These are phyloP conservation scores for Tanaodytes sp. DNA, from an alignment of 2,888 invertebrate species.

Conservation along the genomic window DNA sequence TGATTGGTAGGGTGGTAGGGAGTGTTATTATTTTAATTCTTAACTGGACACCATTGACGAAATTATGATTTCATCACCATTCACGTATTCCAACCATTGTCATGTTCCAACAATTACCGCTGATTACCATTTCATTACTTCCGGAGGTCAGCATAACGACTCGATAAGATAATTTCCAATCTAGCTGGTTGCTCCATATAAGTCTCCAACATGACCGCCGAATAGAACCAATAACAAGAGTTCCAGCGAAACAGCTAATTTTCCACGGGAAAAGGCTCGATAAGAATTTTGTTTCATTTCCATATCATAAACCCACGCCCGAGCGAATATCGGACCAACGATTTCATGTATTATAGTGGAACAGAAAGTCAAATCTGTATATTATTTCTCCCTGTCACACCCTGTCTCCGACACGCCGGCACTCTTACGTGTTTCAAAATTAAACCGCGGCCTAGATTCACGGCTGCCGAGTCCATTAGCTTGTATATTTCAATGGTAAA, in stretches of 20 bases:
- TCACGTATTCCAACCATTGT: too few species aligned
- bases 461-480: constrained; percentile 36
- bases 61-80: too few species aligned
- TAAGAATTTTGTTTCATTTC: constrained; percentile 29
- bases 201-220: too few species aligned
- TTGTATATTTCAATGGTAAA: constrained; percentile 35
- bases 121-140: too few species aligned
- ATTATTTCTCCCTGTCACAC: not conserved
- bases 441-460: constrained; percentile 26
- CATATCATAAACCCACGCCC: constrained; percentile 27
- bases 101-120: too few species aligned
- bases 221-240: too few species aligned
- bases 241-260: constrained; percentile 19
- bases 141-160: too few species aligned
- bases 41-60: too few species aligned
- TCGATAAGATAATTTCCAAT: too few species aligned
- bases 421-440: constrained; percentile 22
- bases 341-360: constrained; percentile 11
- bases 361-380: constrained; percentile 6
- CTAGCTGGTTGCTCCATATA: too few species aligned
- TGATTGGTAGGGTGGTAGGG: too few species aligned
- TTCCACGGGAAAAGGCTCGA: constrained; percentile 23
- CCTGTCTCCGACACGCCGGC: not conserved
- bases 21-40: too few species aligned
- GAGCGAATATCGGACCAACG: constrained; percentile 3